Evolutionary conservation across 2,113 vertebrate species (phyloP).

Genomic region (Cynoglossus semilaevis): DNA sequence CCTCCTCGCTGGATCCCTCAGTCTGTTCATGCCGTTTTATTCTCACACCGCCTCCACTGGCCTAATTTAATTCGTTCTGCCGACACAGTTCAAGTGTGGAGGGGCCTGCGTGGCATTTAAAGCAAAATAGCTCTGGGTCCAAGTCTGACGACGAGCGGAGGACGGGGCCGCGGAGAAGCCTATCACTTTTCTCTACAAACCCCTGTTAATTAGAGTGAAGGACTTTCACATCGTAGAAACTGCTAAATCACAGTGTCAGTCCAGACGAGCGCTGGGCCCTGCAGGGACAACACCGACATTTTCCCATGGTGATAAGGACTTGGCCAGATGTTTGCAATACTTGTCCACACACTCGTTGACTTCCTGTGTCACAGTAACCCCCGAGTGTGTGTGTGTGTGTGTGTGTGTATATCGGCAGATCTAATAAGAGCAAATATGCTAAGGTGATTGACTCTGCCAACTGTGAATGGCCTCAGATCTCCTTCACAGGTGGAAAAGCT

Average conservation of each 20-base stretch:
- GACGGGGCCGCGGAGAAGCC: slow-evolving; percentile 17
- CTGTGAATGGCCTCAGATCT: too few relatives aligned
- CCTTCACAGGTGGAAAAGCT: too few relatives aligned
- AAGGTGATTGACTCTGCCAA: slow-evolving; percentile 20
- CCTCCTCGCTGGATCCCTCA: neutral
- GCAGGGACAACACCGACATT: slow-evolving; percentile 41
- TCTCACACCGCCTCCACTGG: slow-evolving; percentile 18
- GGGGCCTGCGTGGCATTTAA: slow-evolving; percentile 29
- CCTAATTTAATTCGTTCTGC: slow-evolving; percentile 51
- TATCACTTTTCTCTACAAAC: slow-evolving; percentile 31
- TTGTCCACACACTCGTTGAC: slow-evolving; percentile 18
- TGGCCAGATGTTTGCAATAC: slow-evolving; percentile 58
- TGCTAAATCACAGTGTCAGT: slow-evolving; percentile 20
- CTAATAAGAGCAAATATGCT: slow-evolving; percentile 9
- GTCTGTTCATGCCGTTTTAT: slow-evolving; percentile 13
- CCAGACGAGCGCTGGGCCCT: slow-evolving; percentile 18
- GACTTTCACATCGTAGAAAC: slow-evolving; percentile 11
- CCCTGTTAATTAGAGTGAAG: slow-evolving; percentile 32
- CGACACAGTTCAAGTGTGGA: slow-evolving; percentile 35
- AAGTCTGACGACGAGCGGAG: slow-evolving; percentile 13
- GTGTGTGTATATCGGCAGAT: slow-evolving; percentile 7
- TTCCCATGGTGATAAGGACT: slow-evolving; percentile 64
- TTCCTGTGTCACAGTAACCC: slow-evolving; percentile 5
- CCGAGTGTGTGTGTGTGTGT: neutral
- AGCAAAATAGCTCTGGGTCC: slow-evolving; percentile 38